These are phyloP conservation scores for Lamellibrachia luymesi DNA, from an alignment of 1,140 invertebrate species.

Conservation along the genomic window DNA sequence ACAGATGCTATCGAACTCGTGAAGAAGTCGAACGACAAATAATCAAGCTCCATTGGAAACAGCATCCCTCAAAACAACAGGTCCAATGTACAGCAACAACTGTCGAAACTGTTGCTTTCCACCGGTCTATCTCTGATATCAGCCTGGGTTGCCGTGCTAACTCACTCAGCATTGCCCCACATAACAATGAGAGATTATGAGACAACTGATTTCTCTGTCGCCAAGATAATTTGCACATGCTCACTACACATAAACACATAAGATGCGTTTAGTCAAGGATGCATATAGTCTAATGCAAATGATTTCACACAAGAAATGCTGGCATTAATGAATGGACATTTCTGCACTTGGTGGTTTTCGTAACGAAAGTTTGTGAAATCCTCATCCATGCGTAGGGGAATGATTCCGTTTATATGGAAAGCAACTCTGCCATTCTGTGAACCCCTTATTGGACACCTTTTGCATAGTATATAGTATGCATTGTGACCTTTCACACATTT, in stretches of 20 bases:
- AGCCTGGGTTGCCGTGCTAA: slow-evolving; percentile 51
- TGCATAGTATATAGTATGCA: slow-evolving; percentile 10
- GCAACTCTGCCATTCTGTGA: not conserved
- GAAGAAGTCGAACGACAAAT: no score
- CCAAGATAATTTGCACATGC: not conserved
- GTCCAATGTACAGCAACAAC: slow-evolving; percentile 56
- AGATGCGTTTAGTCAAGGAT: slow-evolving; percentile 6
- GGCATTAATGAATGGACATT: not conserved
- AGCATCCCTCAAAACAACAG: slow-evolving; percentile 42
- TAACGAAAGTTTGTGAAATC: no score
- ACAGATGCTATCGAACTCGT: no score
- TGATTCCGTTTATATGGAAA: no score
- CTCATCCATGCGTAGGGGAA: not conserved
- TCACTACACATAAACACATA: slow-evolving; percentile 16
- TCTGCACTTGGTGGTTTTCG: not conserved
- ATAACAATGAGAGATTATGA: not conserved
- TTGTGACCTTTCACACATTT: slow-evolving; percentile 12
- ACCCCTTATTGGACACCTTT: slow-evolving; percentile 10
- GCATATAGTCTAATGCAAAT: slow-evolving; percentile 16
- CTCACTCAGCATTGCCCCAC: slow-evolving; percentile 39
- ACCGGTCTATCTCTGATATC: slow-evolving; percentile 46
- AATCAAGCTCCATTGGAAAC: slow-evolving; percentile 29
- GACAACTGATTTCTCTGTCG: slow-evolving; percentile 10
- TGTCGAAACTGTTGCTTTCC: slow-evolving; percentile 59
- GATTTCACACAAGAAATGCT: slow-evolving; percentile 8